Base-by-base conservation (phyloP, 2,797 vertebrate genomes). In the Champsocephalus esox region DNA sequence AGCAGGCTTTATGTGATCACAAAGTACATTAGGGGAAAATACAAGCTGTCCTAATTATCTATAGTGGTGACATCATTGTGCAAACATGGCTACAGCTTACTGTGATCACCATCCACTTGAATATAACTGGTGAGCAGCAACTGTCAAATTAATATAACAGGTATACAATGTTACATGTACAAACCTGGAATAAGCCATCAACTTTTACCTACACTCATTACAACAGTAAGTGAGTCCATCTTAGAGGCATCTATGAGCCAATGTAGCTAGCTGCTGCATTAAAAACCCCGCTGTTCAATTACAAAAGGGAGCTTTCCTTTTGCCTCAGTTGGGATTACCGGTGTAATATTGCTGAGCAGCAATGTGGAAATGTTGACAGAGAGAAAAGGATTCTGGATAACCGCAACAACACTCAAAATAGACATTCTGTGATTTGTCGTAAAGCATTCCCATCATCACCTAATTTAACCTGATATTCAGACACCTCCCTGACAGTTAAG, bases 351-450 rank as follows among this genome's bases (percentile, higher is more conserved):
- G 10, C 50, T 12, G 38, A 50, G 48, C 44, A 43, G 41, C 24
- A 14, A 13, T 17, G 60, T 59, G 51, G 46, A 69, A 45, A 60
- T 41, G 50, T 45, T 34, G 50, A 68, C 34, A 11, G 41, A 32
- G 5, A 16, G 19, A 19, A 2, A 9, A 49, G 4, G 3, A 52
- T 41, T 44, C n/a, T 1, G 44, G 32, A 44, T 24, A 10, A 49
- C 38, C 8, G 21, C 45, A 43, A 16, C 45, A 43, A 16, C 21
- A 52, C n/a, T 17, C 1, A 50, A 51, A 54, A 45, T 3, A 62
- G 54, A 70, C 70, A 28, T 21, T 61, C 16, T 52, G 52, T 3
- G 41, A 50, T 74, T 49, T 34, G 68, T 54, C 60, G 19, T 66
- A 49, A 54, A 58, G 17, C 52, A 17, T 3, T 41, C 10, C 3